phyloP scores from a whole-genome alignment of 2,888 invertebrate genomes.

The Eupeodes luniger region DNA sequence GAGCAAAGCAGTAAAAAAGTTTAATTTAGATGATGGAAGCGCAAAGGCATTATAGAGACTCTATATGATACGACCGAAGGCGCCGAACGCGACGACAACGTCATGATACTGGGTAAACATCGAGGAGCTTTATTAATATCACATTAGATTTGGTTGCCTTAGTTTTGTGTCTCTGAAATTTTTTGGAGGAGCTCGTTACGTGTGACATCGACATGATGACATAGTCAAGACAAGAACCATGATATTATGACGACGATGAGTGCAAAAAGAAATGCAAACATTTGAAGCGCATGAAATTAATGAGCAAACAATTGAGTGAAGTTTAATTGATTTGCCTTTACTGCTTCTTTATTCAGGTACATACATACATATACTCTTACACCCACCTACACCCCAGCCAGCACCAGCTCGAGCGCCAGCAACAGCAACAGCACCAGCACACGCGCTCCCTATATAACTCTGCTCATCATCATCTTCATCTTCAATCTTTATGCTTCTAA shows the following conservation, averaged over 20 bases:
- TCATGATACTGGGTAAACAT: constrained; percentile 58
- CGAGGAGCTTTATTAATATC: constrained; percentile 72
- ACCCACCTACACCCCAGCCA: not conserved
- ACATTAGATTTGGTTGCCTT: constrained; percentile 67
- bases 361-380: not conserved
- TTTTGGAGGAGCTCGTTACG: constrained; percentile 19
- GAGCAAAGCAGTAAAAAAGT: not conserved
- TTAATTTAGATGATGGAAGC: constrained; percentile 59
- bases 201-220: constrained; percentile 12
- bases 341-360: constrained; percentile 29
- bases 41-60: constrained; percentile 14
- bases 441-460: not conserved
- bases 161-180: constrained; percentile 50
- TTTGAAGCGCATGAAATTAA: constrained; percentile 73
- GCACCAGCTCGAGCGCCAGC: too few relatives aligned
- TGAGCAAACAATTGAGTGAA: constrained; percentile 74
- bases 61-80: not conserved
- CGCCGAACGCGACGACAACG: constrained; percentile 11
- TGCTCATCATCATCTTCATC: not conserved
- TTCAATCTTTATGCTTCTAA: not conserved
- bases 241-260: not conserved
- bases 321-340: constrained; percentile 70
- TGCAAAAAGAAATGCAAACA: constrained; percentile 60
- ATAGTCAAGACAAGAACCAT: constrained; percentile 21
- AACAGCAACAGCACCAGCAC: not conserved